These are phyloP conservation scores for Apogon hyalosoma DNA, from an alignment of 2,797 vertebrate species.

Conservation along the genomic window DNA sequence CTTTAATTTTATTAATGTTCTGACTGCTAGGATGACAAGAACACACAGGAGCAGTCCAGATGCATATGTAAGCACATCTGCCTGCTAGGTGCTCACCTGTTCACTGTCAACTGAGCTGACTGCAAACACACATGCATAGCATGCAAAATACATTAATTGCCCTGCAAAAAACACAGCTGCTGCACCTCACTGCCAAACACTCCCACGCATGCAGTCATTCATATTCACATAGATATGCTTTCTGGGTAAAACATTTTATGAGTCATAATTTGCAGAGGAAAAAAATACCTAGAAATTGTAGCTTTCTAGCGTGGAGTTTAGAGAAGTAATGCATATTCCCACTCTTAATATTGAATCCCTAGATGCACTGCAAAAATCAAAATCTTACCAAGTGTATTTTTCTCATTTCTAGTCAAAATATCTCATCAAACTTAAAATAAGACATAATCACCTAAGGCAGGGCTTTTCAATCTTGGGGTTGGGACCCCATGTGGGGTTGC, in stretches of 20 bases:
- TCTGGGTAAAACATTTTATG: conserved; percentile 34
- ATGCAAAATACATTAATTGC: conserved; percentile 61
- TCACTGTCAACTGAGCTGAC: neutral
- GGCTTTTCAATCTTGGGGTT: too few relatives aligned
- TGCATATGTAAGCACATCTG: conserved; percentile 63
- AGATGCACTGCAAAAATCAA: too few relatives aligned
- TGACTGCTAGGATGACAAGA: conserved; percentile 21
- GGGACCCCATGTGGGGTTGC: too few relatives aligned
- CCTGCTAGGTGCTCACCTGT: conserved; percentile 53
- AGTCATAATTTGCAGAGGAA: conserved; percentile 26
- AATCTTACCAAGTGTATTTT: too few relatives aligned
- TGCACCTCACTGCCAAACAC: conserved; percentile 37
- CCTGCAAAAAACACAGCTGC: conserved; percentile 54
- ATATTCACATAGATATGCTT: conserved; percentile 24
- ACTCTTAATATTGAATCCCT: neutral
- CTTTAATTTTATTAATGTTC: conserved; percentile 40
- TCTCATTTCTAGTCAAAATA: too few relatives aligned
- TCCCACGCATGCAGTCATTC: conserved; percentile 31
- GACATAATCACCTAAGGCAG: too few relatives aligned
- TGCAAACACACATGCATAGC: conserved; percentile 18
- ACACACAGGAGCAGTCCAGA: conserved; percentile 29
- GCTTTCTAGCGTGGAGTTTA: too few relatives aligned
- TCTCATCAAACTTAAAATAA: too few relatives aligned
- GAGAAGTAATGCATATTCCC: neutral
- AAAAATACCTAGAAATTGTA: neutral